Percentiles rank a stretch among this genome's conserved stretches.
Conservation (phyloP, 2,113 vertebrate species). For the Epinephelus lanceolatus region DNA sequence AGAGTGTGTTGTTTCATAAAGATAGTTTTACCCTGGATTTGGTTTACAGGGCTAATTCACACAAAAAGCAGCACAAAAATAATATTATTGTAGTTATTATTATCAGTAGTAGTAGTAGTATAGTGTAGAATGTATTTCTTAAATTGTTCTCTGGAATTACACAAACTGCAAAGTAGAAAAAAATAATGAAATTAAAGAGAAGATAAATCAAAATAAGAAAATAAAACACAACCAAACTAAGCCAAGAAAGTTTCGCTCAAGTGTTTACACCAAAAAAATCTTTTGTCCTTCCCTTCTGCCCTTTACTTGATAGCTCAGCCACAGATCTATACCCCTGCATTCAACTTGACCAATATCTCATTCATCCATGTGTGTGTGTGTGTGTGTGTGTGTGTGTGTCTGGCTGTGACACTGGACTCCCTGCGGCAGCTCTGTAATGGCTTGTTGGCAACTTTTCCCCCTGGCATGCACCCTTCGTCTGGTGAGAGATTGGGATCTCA, state of each 20-base stretch:
- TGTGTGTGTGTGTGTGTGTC: neutral
- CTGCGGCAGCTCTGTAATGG: constrained; percentile 36
- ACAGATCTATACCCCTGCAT: constrained; percentile 25
- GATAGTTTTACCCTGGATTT: neutral
- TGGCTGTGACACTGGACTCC: constrained; percentile 9
- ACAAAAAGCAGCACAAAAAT: neutral
- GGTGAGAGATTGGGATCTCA: constrained; percentile 40
- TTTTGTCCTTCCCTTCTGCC: neutral
- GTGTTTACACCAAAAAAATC: neutral
- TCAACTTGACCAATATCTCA: constrained; percentile 17
- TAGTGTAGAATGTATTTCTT: neutral
- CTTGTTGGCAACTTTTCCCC: constrained; percentile 45
- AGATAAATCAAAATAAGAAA: neutral
- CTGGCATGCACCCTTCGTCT: constrained; percentile 34
- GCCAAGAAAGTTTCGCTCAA: neutral
- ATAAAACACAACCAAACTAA: neutral
- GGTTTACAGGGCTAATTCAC: neutral
- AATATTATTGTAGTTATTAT: neutral
- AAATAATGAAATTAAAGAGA: neutral
- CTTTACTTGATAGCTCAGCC: constrained; percentile 15
- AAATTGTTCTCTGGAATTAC: neutral
- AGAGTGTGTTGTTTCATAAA: neutral
- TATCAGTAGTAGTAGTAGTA: too few relatives aligned
- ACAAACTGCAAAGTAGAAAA: neutral
- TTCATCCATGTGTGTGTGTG: constrained; percentile 9